Evolutionary conservation across 2,888 invertebrate genomes (phyloP), one percentile per base, ranked within the genome.

Genomic region (Octodonta nipae): DNA sequence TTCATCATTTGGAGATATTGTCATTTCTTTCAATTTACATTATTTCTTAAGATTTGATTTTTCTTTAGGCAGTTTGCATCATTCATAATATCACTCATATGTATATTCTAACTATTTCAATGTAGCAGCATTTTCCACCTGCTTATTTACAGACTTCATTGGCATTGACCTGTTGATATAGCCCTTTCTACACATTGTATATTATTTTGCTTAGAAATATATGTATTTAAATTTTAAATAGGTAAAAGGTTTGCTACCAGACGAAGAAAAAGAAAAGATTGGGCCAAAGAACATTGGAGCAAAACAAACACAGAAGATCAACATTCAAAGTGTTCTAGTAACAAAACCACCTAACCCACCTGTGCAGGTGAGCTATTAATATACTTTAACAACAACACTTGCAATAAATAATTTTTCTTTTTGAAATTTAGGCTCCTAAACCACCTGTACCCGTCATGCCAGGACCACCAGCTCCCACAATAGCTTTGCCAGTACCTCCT

Each of bases 221-320:
- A 6, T 17, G 17, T 27, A 27, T 10, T 46, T 45, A n/a, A n/a
- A n/a, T n/a, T n/a, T n/a, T n/a, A n/a, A n/a, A 12, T 38, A 56
- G 56, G 59, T 86, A 2, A 92, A 93, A 61, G 93, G 93, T 2
- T 68, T 95, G 4, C 65, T 93, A 39, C 88, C 89, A 0, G 93
- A 95, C 55, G 91, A 92, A 56, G 91, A 92, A 57, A 93, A 93
- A 52, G 93, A 95, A 55, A 92, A 91, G 63, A 93, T 93, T 47
- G 95, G 93, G 0, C 93, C 92, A 1, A 86, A 81, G 63, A 84
- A 84, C 2, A 81, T 78, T 6, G 43, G 46, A n/a, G 15, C 35
- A 4, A 44, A 44, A 59, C 2, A 15, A 32, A 34, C 55, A 50
- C 4, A 47, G 47, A 4, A 63, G 26, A 58, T 39, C 29, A 41